Conservation (phyloP, 2,888 invertebrate species). For the Agrenia bidenticulata region DNA sequence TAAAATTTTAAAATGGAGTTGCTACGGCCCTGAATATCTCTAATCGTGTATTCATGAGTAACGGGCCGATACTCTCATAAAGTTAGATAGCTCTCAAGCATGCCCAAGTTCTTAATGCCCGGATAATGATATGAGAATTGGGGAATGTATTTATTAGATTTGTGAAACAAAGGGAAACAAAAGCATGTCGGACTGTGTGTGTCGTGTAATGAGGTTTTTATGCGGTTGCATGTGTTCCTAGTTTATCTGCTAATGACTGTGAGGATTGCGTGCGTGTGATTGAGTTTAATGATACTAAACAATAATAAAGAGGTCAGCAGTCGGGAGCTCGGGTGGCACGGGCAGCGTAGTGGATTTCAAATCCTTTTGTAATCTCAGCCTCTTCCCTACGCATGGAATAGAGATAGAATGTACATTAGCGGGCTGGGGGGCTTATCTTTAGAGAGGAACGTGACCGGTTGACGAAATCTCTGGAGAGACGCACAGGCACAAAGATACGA, state of each 20-base stretch:
- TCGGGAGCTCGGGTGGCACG: not conserved
- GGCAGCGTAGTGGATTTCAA: too few relatives aligned
- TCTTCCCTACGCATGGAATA: too few relatives aligned
- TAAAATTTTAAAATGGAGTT: too few relatives aligned
- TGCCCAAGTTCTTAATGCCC: too few relatives aligned
- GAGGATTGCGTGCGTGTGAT: constrained; percentile 17
- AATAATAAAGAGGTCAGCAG: constrained; percentile 8
- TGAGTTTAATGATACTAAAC: constrained; percentile 8
- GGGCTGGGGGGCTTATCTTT: too few relatives aligned
- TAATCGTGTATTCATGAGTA: too few relatives aligned
- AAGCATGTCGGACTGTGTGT: not conserved
- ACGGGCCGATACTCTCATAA: too few relatives aligned
- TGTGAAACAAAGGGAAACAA: not conserved
- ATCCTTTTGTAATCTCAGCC: too few relatives aligned
- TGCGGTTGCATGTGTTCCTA: constrained; percentile 18
- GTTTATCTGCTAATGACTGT: constrained; percentile 18
- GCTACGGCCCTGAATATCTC: too few relatives aligned
- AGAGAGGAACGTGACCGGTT: constrained; percentile 17
- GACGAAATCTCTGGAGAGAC: constrained; percentile 7
- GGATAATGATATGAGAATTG: too few relatives aligned
- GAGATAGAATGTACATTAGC: too few relatives aligned
- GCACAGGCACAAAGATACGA: not conserved
- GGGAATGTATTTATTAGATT: not conserved
- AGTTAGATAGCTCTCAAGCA: not conserved
- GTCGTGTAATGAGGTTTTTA: constrained; percentile 10